phyloP scores from a whole-genome alignment of 1,140 invertebrate genomes.

The Brachionus manjavacas region DNA sequence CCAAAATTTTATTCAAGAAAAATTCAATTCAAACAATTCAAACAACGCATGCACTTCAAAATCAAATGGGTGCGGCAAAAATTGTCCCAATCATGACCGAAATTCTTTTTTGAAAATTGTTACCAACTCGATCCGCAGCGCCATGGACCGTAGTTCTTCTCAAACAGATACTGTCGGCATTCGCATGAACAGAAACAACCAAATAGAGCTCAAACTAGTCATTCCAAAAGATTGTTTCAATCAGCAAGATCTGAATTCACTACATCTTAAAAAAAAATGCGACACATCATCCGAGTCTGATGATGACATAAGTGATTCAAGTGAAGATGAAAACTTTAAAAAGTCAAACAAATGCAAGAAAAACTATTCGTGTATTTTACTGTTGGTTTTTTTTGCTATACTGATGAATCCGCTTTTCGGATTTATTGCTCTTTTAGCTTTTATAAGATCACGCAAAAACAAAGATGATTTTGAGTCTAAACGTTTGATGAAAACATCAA shows the following conservation, averaged over 20 bases:
- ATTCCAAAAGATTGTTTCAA: neutral
- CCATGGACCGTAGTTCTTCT: neutral
- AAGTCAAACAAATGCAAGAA: neutral
- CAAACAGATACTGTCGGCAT: neutral
- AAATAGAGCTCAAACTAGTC: neutral
- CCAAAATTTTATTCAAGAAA: neutral
- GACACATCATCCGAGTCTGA: neutral
- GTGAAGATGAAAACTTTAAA: neutral
- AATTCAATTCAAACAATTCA: constrained; percentile 2
- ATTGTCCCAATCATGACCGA: neutral
- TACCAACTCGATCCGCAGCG: neutral
- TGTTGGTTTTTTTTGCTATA: neutral
- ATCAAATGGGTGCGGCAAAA: neutral
- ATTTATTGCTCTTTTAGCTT: neutral
- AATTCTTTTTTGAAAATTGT: neutral
- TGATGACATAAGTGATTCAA: neutral
- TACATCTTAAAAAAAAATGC: neutral
- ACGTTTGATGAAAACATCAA: neutral
- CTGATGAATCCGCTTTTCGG: neutral
- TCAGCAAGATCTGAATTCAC: neutral
- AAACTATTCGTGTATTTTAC: neutral
- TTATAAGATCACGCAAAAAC: neutral
- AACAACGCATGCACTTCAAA: neutral
- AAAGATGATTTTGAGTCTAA: constrained; percentile 1
- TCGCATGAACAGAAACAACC: neutral